phyloP scores from a whole-genome alignment of 1,140 invertebrate genomes.

The Drosophila hydei region DNA sequence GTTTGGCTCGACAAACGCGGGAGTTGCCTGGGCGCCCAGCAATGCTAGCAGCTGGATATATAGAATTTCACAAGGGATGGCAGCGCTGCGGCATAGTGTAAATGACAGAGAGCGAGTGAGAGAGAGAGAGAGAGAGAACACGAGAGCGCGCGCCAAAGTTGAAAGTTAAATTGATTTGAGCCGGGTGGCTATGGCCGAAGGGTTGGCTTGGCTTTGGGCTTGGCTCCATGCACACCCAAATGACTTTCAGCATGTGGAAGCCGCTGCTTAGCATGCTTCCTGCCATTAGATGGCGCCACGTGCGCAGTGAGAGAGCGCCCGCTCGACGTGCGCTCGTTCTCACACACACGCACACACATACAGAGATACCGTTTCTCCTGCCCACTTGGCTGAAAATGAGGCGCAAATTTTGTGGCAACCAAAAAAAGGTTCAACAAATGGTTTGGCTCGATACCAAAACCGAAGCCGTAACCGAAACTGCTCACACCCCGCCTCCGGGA shows the following conservation, averaged over 20 bases:
- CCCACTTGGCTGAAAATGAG: constrained; percentile 59
- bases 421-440: constrained; percentile 80
- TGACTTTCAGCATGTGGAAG: constrained; percentile 80
- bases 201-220: constrained; percentile 58
- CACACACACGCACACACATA: background rate
- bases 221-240: constrained; percentile 53
- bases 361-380: background rate
- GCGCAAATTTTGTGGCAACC: constrained; percentile 73
- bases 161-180: constrained; percentile 79
- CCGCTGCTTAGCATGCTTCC: constrained; percentile 77
- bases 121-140: constrained; percentile 13
- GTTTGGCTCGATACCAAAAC: constrained; percentile 68
- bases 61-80: constrained; percentile 43
- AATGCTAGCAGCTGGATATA: constrained; percentile 16
- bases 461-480: constrained; percentile 46
- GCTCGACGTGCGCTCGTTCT: constrained; percentile 10
- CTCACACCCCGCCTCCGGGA: background rate
- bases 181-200: constrained; percentile 47
- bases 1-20: constrained; percentile 77
- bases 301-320: constrained; percentile 53
- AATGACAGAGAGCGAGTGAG: constrained; percentile 1
- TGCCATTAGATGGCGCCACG: constrained; percentile 70
- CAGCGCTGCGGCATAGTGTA: constrained; percentile 7
- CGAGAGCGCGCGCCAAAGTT: constrained; percentile 52
- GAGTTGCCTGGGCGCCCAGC: constrained; percentile 77